phyloP scores from a whole-genome alignment of 2,113 vertebrate genomes.

The Mesembrinibis cayennensis region DNA sequence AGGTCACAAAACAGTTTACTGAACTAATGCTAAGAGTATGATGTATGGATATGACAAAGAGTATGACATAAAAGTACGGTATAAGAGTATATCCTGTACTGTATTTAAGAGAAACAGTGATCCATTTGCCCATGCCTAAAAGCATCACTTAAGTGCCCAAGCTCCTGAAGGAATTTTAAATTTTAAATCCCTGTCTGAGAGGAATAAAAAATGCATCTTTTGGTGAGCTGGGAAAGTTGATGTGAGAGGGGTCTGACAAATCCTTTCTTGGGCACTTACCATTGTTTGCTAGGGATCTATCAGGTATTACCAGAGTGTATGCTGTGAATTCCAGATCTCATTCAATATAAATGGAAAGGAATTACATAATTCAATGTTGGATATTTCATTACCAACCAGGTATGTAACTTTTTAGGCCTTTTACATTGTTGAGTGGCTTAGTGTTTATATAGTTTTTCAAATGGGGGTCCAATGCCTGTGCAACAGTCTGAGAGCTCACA shows the following conservation, averaged over 20 bases:
- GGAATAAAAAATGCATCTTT: not conserved
- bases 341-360: not conserved
- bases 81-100: not conserved
- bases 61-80: not conserved
- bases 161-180: not conserved
- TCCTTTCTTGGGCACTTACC: not conserved
- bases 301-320: not conserved
- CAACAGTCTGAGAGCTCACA: not conserved
- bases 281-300: not conserved
- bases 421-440: not conserved
- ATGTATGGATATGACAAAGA: not conserved
- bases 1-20: not conserved
- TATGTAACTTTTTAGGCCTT: not conserved
- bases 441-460: not conserved
- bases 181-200: not conserved
- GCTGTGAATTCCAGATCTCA: not conserved
- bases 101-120: not conserved
- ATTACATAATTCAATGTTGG: not conserved
- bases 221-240: not conserved
- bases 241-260: not conserved
- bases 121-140: not conserved
- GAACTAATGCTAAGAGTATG: not conserved
- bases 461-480: not conserved
- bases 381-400: not conserved
- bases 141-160: not conserved